Evolutionary conservation across 2,113 vertebrate genomes (phyloP), one percentile per base, ranked within the genome.

Genomic region (Hippocampus barbouri): DNA sequence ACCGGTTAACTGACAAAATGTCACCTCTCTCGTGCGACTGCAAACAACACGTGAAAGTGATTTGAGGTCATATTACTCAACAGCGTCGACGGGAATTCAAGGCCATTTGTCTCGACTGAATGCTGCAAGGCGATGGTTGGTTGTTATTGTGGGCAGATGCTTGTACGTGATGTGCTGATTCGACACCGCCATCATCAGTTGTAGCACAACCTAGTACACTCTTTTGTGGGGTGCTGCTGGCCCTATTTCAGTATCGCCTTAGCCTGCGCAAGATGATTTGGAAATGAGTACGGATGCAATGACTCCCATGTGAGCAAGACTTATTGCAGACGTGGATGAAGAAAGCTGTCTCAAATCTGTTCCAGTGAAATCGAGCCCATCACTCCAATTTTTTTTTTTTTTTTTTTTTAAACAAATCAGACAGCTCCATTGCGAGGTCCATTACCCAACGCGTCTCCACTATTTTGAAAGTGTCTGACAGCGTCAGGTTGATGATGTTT

Each of bases 311-410:
- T 65, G 45, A 67, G 78, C 67, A 70, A 41, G 57, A 45, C 53
- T 64, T 53, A 53, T 79, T 81, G 64, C 67, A 70, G 14, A 47
- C 82, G 7, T 63, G 60, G 69, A 56, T 1, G n/a, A 79, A 45
- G 40, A 25, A 72, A 79, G 57, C 5, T 5, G 1, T 75, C 83
- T 62, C 77, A 49, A 53, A 69, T 69, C 66, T 74, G 66, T 73
- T 81, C 66, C 73, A 84, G 20, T 74, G 72, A 77, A 85, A 75
- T 79, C 63, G 15, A 59, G 75, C 69, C 40, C 51, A 51, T 71
- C 47, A 62, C 71, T 71, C 53, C 0, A 5, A 59, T 66, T 76
- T 75, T 38, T 61, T 66, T 76, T 75, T 38, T 38, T 38, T 5
- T 38, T 38, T 38, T 38, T 38, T 38, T 30, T 30, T 30, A 30